Evolutionary conservation across 2,888 invertebrate species (phyloP), one percentile per base, ranked within the genome.

Genomic region (Diaphora mendica): DNA sequence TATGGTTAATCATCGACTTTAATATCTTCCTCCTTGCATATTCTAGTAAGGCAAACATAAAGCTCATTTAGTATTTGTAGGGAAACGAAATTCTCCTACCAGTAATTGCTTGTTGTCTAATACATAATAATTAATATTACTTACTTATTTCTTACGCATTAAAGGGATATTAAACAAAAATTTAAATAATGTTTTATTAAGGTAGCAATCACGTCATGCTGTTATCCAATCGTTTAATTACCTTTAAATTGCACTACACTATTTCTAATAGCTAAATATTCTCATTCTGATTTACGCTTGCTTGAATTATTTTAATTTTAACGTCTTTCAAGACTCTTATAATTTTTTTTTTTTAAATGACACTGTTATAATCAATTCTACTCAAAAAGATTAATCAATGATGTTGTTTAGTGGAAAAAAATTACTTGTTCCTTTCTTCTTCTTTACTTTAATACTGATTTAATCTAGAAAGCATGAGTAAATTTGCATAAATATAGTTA

Each of bases 161-260:
- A n/a, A n/a, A n/a, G n/a, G n/a, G n/a, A n/a, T n/a, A n/a, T n/a
- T n/a, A 13, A 4, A 42, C n/a, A 55, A n/a, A 9, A 23, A 51
- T 44, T 13, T 44, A 15, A 2, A 44, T 15, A 15, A 44, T 44
- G 48, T 77, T 84, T 84, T 77, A 84, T 81, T 79, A 74, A 78
- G 70, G 70, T 74, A 81, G 84, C 79, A 82, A 86, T 85, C 88
- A 83, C 83, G 82, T 81, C 82, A 84, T 86, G 79, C 84, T 83
- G 82, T 79, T 82, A 81, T 79, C 75, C 83, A 83, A 79, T 82
- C 81, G n/a, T 83, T 87, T 90, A 87, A 89, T 79, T 82, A 84
- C 74, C 76, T 77, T 39, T 78, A 79, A 77, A 88, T 88, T 80
- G 76, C 82, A 78, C 67, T 78, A 78, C 77, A 42, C 72, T 78